Evolutionary conservation across 2,113 vertebrate species (phyloP).

Genomic region (Smithornis capensis): DNA sequence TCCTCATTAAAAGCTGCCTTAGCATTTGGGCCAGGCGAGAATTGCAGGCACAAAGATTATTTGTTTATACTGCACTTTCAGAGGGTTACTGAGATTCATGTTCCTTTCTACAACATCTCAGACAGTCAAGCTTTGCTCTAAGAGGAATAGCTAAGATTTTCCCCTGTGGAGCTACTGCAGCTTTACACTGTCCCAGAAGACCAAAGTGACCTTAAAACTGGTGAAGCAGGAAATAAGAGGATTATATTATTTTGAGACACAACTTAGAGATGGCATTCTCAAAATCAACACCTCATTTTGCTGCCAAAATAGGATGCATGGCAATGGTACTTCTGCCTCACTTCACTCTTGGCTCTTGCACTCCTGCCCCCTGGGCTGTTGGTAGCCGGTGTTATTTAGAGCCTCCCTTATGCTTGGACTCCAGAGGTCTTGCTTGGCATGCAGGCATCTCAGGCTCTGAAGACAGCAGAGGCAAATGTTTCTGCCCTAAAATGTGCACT

Average conservation of each 20-base stretch:
- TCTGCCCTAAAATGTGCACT: slow-evolving; percentile 5
- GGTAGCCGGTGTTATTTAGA: slow-evolving; percentile 44
- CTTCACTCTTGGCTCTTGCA: background rate
- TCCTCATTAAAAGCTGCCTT: slow-evolving; percentile 60
- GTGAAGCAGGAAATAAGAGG: slow-evolving; percentile 40
- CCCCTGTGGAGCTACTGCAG: background rate
- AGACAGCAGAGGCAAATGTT: slow-evolving; percentile 3
- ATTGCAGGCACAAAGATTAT: slow-evolving; percentile 13
- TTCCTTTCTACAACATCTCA: slow-evolving; percentile 12
- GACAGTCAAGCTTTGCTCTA: slow-evolving; percentile 11
- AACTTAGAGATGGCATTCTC: background rate
- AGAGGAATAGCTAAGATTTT: slow-evolving; percentile 17
- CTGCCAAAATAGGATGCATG: background rate
- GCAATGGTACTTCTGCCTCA: background rate
- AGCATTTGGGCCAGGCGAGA: slow-evolving; percentile 37
- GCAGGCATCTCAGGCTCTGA: slow-evolving; percentile 28
- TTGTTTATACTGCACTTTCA: slow-evolving; percentile 14
- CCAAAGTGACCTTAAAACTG: background rate
- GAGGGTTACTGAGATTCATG: slow-evolving; percentile 23
- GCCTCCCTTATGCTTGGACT: background rate
- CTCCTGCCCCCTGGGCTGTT: slow-evolving; percentile 21
- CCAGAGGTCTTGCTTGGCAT: slow-evolving; percentile 27
- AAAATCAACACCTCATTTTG: background rate
- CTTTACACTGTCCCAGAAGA: slow-evolving; percentile 16
- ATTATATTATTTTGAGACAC: background rate